Conservation (phyloP, 2,888 invertebrate species). For the Clivina fossor region DNA sequence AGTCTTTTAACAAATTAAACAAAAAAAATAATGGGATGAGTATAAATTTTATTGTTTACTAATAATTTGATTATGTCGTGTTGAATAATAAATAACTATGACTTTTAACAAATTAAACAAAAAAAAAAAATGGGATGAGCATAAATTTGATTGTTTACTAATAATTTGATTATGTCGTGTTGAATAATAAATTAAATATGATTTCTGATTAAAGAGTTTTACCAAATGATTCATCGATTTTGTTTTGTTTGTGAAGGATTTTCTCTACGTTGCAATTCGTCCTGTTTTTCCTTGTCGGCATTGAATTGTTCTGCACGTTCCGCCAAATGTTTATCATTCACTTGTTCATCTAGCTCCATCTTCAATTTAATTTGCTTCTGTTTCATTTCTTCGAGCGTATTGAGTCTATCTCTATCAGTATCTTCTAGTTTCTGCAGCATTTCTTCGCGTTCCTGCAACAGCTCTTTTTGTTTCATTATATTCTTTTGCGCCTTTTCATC, state of each 20-base stretch:
- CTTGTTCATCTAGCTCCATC: constrained; percentile 49
- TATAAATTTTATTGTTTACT: neutral
- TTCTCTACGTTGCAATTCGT: constrained; percentile 52
- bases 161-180: too few relatives aligned
- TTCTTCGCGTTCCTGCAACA: constrained; percentile 59
- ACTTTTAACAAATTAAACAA: too few relatives aligned
- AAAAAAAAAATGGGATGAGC: too few relatives aligned
- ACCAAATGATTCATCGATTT: constrained; percentile 34
- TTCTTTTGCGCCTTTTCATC: constrained; percentile 57
- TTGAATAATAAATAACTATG: too few relatives aligned
- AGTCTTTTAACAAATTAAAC: neutral
- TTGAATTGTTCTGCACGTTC: constrained; percentile 52
- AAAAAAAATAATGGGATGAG: neutral
- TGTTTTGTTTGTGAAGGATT: constrained; percentile 39
- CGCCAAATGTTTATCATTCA: constrained; percentile 49
- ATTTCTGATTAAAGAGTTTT: too few relatives aligned
- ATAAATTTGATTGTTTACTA: neutral
- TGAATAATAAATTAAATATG: too few relatives aligned
- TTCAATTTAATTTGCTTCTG: constrained; percentile 53
- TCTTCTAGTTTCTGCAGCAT: constrained; percentile 58
- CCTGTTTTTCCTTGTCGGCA: constrained; percentile 52
- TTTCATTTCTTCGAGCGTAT: constrained; percentile 53
- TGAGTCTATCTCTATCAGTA: constrained; percentile 56
- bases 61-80: too few relatives aligned
- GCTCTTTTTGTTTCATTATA: constrained; percentile 53